Conservation (phyloP, 2,113 vertebrate genomes). For the Tragelaphus strepsiceros region DNA sequence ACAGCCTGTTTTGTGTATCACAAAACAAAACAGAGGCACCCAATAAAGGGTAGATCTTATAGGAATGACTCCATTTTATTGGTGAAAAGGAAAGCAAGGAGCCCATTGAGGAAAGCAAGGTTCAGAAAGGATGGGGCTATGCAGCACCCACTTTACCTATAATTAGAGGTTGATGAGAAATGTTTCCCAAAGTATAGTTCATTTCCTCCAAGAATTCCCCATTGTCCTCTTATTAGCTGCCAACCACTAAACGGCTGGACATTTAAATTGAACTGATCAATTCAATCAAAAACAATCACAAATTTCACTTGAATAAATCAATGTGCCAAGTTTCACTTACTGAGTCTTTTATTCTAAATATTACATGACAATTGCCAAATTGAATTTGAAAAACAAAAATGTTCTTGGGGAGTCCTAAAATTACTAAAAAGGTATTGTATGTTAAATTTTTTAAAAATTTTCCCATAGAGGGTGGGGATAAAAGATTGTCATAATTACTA, state of each 20-base stretch:
- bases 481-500: background rate
- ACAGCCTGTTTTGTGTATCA: background rate
- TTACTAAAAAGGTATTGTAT: background rate
- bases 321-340: background rate
- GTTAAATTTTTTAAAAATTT: background rate
- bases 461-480: background rate
- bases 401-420: background rate
- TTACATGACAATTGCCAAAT: too few species aligned
- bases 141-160: background rate
- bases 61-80: background rate
- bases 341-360: too few species aligned
- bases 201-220: background rate
- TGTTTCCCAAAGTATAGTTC: background rate
- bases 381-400: background rate
- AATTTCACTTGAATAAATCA: background rate
- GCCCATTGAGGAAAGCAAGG: background rate
- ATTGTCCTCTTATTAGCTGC: background rate
- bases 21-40: background rate
- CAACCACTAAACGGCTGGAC: background rate
- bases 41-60: background rate
- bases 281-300: background rate
- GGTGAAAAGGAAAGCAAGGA: background rate
- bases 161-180: background rate
- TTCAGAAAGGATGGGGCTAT: background rate
- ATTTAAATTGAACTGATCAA: background rate